Evolutionary conservation across 2,797 vertebrate genomes (phyloP).

Genomic region (Triplophysa yarkandensis): DNA sequence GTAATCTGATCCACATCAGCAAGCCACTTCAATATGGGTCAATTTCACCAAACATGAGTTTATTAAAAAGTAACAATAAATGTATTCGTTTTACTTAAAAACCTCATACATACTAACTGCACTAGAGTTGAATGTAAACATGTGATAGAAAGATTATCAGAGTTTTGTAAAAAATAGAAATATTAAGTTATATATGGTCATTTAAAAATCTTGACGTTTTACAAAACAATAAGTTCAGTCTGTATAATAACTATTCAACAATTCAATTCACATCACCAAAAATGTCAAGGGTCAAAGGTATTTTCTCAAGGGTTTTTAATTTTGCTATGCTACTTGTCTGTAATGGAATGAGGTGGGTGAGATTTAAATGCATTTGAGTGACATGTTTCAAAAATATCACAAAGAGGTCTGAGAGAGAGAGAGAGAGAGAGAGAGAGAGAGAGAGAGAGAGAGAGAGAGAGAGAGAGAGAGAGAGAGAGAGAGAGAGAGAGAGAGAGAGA

Average conservation of each 20-base stretch:
- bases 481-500: neutral
- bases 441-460: neutral
- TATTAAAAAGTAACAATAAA: neutral
- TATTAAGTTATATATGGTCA: too few relatives aligned
- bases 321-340: neutral
- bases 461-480: neutral
- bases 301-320: neutral
- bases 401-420: neutral
- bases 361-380: neutral
- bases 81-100: neutral
- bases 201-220: too few relatives aligned
- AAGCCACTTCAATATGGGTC: neutral
- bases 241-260: neutral
- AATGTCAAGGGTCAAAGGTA: neutral
- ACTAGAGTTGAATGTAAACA: neutral
- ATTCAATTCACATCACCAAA: neutral
- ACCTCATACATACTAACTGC: neutral
- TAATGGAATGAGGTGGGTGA: neutral
- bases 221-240: neutral
- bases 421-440: neutral
- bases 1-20: slow-evolving; percentile 9
- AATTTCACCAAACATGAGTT: neutral
- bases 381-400: slow-evolving; percentile 1
- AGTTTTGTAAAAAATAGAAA: too few relatives aligned
- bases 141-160: too few relatives aligned